Evolutionary conservation across 2,888 invertebrate species (phyloP).

Genomic region (Nasonovia ribisnigri): DNA sequence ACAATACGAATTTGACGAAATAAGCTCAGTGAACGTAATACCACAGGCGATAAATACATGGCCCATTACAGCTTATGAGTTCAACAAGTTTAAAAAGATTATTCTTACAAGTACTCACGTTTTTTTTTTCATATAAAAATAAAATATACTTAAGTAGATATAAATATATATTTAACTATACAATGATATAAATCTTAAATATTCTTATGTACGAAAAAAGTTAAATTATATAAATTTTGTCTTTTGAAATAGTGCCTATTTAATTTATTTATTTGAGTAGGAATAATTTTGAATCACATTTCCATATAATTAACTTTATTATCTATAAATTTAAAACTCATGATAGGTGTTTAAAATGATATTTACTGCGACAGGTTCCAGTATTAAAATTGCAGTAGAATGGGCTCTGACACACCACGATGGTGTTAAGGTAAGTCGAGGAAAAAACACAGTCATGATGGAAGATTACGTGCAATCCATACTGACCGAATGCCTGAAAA

Average conservation of each 20-base stretch:
- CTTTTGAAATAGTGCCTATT: neutral
- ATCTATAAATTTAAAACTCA: neutral
- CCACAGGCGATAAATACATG: conserved; percentile 18
- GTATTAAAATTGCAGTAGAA: conserved; percentile 35
- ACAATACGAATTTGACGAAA: conserved; percentile 53
- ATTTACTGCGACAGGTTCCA: neutral
- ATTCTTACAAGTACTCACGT: conserved; percentile 8
- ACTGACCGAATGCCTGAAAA: neutral
- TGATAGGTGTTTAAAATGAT: neutral
- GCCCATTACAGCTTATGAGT: conserved; percentile 18
- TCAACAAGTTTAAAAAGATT: conserved; percentile 7
- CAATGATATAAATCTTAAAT: neutral
- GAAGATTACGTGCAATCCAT: neutral
- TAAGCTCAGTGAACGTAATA: conserved; percentile 48
- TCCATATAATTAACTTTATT: neutral
- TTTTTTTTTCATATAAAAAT: neutral
- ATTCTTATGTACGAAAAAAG: neutral
- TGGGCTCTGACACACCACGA: conserved; percentile 57
- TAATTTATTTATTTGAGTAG: neutral
- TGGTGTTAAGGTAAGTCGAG: conserved; percentile 23
- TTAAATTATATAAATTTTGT: neutral
- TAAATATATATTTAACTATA: neutral
- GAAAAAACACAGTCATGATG: conserved; percentile 32
- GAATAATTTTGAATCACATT: neutral
- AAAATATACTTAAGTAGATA: neutral